Evolutionary conservation across 2,888 invertebrate species (phyloP), one percentile per base, ranked within the genome.

Genomic region (Lamellibrachia satsuma): DNA sequence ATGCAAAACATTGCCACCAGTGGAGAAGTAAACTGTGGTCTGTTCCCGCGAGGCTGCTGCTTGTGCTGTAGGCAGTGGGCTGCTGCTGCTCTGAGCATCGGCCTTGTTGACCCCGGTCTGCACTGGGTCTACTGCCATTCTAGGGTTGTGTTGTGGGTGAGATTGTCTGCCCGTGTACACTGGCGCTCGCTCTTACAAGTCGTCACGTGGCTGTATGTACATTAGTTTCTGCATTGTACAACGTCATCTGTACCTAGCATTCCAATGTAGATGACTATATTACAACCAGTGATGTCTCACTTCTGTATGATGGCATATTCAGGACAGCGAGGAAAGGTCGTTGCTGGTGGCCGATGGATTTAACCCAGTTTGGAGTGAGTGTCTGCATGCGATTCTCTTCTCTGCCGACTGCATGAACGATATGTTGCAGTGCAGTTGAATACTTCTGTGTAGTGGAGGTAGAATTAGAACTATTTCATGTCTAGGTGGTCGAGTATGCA

Each of bases 351-450:
- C 75, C 15, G 75, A 75, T 75, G 75, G 75, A 75, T 75, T 22
- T 75, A 75, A 75, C 75, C 75, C 22, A 75, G 75, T 75, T 75
- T 75, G n/a, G 75, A n/a, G 75, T 75, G n/a, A 75, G 75, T 75
- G 75, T 15, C n/a, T 75, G 75, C 75, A 75, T n/a, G n/a, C 22
- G 75, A 75, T 75, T 75, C 15, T n/a, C 22, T 75, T 60, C n/a
- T 39, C n/a, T 75, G 75, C n/a, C 15, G 75, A 75, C n/a, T 75
- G 75, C 22, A 6, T 75, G 75, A 75, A 3, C 22, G 75, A 15
- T 75, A 39, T 75, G 75, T 3, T 75, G n/a, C 2, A n/a, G 22
- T 22, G 75, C 22, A 75, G 22, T 75, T 9, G 9, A 55, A 75
- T 6, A 22, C 75, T 75, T 22, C 75, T 15, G 75, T 75, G 11